A percentile compares a stretch with the other conserved stretches of the same genome.
Evolutionary conservation across 2,888 invertebrate species (phyloP).

Genomic region (Anaspis maculata): DNA sequence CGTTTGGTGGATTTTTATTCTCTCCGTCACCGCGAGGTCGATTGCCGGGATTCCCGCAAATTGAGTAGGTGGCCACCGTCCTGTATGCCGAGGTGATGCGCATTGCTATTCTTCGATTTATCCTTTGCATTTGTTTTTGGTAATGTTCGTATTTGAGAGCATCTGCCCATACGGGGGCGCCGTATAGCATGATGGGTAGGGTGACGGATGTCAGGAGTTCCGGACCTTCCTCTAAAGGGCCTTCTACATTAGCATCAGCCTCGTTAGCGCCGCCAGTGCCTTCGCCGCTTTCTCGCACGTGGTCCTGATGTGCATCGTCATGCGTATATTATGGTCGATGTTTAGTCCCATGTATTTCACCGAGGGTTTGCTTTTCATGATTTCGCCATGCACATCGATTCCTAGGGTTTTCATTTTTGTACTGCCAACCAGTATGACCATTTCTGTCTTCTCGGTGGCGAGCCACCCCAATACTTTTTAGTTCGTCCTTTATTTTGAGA

Average conservation of each 20-base stretch:
- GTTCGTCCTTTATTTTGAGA: too few relatives aligned
- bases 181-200: conserved; percentile 14
- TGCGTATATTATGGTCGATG: conserved; percentile 5
- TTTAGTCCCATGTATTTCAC: conserved; percentile 11
- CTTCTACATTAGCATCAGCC: conserved; percentile 1
- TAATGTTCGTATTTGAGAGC: conserved; percentile 6
- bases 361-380: conserved; percentile 2
- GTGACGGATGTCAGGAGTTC: conserved; percentile 7
- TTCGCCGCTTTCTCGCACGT: conserved; percentile 7
- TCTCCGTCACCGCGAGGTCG: too few relatives aligned
- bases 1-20: too few relatives aligned
- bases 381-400: conserved; percentile 1
- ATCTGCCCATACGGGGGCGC: conserved; percentile 11
- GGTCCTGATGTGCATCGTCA: conserved; percentile 3
- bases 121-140: conserved; percentile 3
- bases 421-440: not conserved
- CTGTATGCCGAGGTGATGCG: conserved; percentile 9
- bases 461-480: too few relatives aligned
- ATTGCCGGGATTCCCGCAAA: too few relatives aligned
- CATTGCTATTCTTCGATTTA: conserved; percentile 7
- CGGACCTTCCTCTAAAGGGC: too few relatives aligned
- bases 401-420: conserved; percentile 2
- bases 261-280: conserved; percentile 4
- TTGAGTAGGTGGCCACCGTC: conserved; percentile 11
- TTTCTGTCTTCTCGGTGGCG: not conserved